phyloP scores from a whole-genome alignment of 1,140 invertebrate genomes.

The Tetramorium alpestre region DNA sequence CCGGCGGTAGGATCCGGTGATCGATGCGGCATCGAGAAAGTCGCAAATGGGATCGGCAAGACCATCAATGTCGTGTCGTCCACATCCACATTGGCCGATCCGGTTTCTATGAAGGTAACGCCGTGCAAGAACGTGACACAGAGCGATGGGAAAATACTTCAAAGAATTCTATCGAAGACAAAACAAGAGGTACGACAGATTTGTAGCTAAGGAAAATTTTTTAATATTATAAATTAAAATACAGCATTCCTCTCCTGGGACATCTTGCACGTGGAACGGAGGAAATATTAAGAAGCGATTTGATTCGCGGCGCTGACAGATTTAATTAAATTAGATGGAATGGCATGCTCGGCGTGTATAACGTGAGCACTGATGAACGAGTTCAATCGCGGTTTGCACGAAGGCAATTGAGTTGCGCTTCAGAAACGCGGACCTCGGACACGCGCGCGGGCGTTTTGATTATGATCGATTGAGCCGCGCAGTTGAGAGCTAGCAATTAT shows the following conservation, averaged over 20 bases:
- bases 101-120: background rate
- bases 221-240: background rate
- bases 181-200: constrained; percentile 55
- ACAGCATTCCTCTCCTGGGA: background rate
- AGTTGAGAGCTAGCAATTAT: constrained; percentile 20
- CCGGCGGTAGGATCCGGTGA: background rate
- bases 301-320: background rate
- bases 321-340: constrained; percentile 18
- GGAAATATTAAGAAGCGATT: constrained; percentile 12
- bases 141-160: background rate
- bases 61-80: constrained; percentile 26
- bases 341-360: background rate
- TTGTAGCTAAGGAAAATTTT: constrained; percentile 21
- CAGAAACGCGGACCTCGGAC: background rate
- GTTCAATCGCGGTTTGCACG: constrained; percentile 3
- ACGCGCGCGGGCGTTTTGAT: background rate
- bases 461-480: background rate
- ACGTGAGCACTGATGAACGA: background rate
- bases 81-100: background rate
- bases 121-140: background rate
- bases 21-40: background rate
- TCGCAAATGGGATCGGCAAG: constrained; percentile 9
- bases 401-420: constrained; percentile 10
- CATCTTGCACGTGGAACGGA: background rate
- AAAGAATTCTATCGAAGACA: background rate